A percentile compares a stretch with the other conserved stretches of the same genome.
Evolutionary conservation across 2,797 vertebrate species (phyloP).

Genomic region (Aeoliscus strigatus): DNA sequence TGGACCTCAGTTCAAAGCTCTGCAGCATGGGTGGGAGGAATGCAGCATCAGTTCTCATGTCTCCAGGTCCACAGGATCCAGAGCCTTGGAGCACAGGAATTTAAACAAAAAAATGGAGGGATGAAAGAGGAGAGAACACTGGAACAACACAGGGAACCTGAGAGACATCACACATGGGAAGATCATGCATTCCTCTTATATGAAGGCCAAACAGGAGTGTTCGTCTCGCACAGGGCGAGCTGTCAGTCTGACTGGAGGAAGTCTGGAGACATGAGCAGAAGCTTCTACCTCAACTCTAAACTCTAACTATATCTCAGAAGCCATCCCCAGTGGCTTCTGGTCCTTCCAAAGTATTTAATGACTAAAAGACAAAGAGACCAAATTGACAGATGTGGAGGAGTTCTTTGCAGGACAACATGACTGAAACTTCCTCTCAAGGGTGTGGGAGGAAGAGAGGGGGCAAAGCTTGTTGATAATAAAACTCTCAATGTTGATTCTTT

Average conservation of each 20-base stretch:
- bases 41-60: slow-evolving; percentile 40
- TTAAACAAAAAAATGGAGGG: slow-evolving; percentile 54
- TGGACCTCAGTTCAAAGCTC: slow-evolving; percentile 39
- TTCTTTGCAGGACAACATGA: too few relatives aligned
- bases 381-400: too few relatives aligned
- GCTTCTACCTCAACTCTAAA: slow-evolving; percentile 49
- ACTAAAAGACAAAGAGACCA: too few relatives aligned
- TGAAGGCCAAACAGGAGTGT: slow-evolving; percentile 63
- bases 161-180: slow-evolving; percentile 27
- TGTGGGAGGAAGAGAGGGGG: too few relatives aligned
- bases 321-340: too few relatives aligned
- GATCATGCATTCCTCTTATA: slow-evolving; percentile 57
- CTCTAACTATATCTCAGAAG: too few relatives aligned
- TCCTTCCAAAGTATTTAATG: too few relatives aligned
- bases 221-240: slow-evolving; percentile 48
- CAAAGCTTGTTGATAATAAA: too few relatives aligned
- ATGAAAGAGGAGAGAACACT: slow-evolving; percentile 43
- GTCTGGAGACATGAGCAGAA: slow-evolving; percentile 44
- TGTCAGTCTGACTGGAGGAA: slow-evolving; percentile 51
- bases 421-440: too few relatives aligned
- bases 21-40: slow-evolving; percentile 36
- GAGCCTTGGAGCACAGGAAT: slow-evolving; percentile 53
- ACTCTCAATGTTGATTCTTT: too few relatives aligned
- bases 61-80: slow-evolving; percentile 48
- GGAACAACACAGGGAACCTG: slow-evolving; percentile 34